Evolutionary conservation across 2,797 vertebrate species (phyloP).

Genomic region (Vireo griseus): DNA sequence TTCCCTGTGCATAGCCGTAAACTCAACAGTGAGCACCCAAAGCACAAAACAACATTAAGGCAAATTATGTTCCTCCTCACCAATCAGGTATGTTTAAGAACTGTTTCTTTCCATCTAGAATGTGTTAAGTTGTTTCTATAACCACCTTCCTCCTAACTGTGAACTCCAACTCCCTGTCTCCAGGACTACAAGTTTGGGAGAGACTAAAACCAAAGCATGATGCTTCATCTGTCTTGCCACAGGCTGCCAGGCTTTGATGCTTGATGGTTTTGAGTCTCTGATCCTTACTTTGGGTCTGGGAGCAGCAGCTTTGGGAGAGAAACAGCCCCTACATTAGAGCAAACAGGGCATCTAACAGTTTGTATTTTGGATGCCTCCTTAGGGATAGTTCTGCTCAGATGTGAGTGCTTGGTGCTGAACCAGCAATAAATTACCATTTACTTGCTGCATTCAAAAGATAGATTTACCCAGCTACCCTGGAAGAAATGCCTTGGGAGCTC

Average conservation of each 20-base stretch:
- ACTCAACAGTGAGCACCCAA: neutral
- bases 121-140: neutral
- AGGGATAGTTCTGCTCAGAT: neutral
- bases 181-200: neutral
- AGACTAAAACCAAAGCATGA: neutral
- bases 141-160: fast-evolving
- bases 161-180: neutral
- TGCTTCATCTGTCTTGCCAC: neutral
- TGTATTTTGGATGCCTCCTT: neutral
- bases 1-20: fast-evolving
- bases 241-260: neutral
- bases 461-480: neutral
- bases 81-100: neutral
- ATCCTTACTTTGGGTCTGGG: neutral
- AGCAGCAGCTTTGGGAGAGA: neutral
- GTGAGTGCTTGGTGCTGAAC: neutral
- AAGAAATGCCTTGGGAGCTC: neutral
- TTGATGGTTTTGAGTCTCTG: neutral
- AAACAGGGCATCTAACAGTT: neutral
- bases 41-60: neutral
- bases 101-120: neutral
- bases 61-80: neutral
- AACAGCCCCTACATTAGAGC: neutral
- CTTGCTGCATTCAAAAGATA: fast-evolving
- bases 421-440: neutral